Base-by-base conservation (phyloP, 1,140 invertebrate genomes). In the Pseudomyrmex flavicornis region DNA sequence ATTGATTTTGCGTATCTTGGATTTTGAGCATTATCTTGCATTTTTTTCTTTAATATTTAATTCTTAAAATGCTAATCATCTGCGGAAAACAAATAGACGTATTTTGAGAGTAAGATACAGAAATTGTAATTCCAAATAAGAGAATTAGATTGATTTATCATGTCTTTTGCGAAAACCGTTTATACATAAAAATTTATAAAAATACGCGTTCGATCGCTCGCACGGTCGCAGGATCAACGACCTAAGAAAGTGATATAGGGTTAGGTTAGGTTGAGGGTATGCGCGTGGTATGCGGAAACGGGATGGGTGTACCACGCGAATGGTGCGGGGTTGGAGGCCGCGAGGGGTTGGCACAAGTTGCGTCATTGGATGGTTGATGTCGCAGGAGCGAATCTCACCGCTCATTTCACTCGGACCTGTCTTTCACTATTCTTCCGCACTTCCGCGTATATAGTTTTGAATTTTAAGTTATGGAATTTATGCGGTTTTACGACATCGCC, bases 181-280 rank as follows among this genome's bases (percentile, higher is more conserved):
- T 5, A 35, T 35, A 35, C 35, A 35, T 22, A 63, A 46, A 68
- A 58, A 58, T 56, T 35, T 10, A 44, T 35, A 15, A n/a, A 59
- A 48, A 44, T 20, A 46, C 22, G 75, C 62, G 54, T 70, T 80
- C 66, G 44, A 80, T 80, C n/a, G 52, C 26, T 12, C 48, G 68
- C 68, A 65, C 76, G 66, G 46, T 22, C 66, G 63, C 22, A 69
- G 73, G 74, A 86, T 89, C 88, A 88, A 89, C 82, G 87, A 84
- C 88, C 76, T 86, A 89, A 61, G 85, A 89, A 70, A 79, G 58
- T 83, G 87, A 87, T 89, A 89, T 89, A 84, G 82, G 82, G 85
- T 52, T 52, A 84, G 85, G 85, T 87, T 89, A 84, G 85, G 85
- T 82, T 85, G 85, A 84, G 82, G 85, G 50, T 82, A 75, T 75